These are phyloP conservation scores for Leuciscus idus DNA, from an alignment of 2,113 vertebrate genomes.

Conservation along the genomic window DNA sequence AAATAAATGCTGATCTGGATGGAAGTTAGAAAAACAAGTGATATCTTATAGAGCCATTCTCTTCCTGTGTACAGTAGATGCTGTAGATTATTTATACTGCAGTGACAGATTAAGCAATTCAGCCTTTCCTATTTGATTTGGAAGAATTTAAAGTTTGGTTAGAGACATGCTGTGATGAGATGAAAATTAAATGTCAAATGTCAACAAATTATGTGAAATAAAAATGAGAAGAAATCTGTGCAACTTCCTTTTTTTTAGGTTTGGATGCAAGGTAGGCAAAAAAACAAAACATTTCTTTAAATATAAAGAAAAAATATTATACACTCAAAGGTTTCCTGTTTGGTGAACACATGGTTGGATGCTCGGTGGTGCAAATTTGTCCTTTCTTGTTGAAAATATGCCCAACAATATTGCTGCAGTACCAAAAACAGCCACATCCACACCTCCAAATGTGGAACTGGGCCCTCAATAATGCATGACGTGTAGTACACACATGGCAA, in stretches of 20 bases:
- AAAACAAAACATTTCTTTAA: too few relatives aligned
- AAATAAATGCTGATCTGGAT: constrained; percentile 28
- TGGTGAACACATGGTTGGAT: background rate
- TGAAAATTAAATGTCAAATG: too few relatives aligned
- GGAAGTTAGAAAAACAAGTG: constrained; percentile 9
- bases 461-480: constrained; percentile 52
- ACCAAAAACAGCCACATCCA: constrained; percentile 38
- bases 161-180: too few relatives aligned
- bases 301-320: too few relatives aligned
- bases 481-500: constrained; percentile 54
- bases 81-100: background rate
- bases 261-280: too few relatives aligned
- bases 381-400: constrained; percentile 26
- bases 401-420: constrained; percentile 37
- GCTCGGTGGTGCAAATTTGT: background rate
- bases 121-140: background rate
- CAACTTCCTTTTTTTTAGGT: too few relatives aligned
- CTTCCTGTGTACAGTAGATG: background rate
- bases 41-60: background rate
- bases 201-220: too few relatives aligned
- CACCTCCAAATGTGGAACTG: constrained; percentile 22
- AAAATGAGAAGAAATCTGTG: too few relatives aligned
- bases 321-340: background rate
- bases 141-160: background rate
- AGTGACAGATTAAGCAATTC: background rate